A percentile compares a stretch with the other conserved stretches of the same genome.
phyloP scores from a whole-genome alignment of 2,888 invertebrate genomes.

The Gymnoscelis rufifasciata region DNA sequence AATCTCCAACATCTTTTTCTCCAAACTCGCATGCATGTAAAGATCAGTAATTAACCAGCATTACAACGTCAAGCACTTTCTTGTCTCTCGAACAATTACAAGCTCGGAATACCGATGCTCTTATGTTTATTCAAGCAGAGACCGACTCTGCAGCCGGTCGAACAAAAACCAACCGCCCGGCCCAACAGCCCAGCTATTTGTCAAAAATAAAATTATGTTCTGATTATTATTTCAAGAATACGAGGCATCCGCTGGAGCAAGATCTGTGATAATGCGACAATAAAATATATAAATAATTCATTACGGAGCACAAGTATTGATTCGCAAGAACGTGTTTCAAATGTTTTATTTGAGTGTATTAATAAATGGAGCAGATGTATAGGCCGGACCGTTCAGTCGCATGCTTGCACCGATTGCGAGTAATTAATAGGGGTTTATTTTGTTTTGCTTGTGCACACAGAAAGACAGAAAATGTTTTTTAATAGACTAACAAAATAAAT shows the following conservation, averaged over 20 bases:
- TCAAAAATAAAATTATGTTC: conserved; percentile 75
- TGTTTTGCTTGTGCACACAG: background rate
- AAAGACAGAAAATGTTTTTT: too few species aligned
- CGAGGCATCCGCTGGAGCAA: conserved; percentile 49
- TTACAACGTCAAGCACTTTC: conserved; percentile 16
- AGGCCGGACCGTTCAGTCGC: conserved; percentile 32
- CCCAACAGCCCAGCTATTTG: conserved; percentile 68
- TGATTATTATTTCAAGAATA: conserved; percentile 70
- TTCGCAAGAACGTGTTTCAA: conserved; percentile 77
- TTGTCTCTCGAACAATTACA: conserved; percentile 42
- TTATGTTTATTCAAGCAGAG: conserved; percentile 48
- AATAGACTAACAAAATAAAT: too few species aligned
- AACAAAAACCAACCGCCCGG: conserved; percentile 51
- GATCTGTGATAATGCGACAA: conserved; percentile 75
- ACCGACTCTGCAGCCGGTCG: conserved; percentile 37
- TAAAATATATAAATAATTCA: conserved; percentile 78
- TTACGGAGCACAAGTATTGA: conserved; percentile 64
- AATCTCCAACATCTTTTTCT: background rate
- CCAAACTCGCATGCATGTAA: background rate
- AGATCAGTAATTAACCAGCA: conserved; percentile 5
- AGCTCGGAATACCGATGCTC: conserved; percentile 45
- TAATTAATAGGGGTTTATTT: conserved; percentile 49
- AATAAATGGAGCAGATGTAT: conserved; percentile 74
- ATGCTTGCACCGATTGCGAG: conserved; percentile 50
- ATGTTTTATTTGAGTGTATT: conserved; percentile 72